Evolutionary conservation across 2,888 invertebrate species (phyloP).

Genomic region (Eutolmus rufibarbis): DNA sequence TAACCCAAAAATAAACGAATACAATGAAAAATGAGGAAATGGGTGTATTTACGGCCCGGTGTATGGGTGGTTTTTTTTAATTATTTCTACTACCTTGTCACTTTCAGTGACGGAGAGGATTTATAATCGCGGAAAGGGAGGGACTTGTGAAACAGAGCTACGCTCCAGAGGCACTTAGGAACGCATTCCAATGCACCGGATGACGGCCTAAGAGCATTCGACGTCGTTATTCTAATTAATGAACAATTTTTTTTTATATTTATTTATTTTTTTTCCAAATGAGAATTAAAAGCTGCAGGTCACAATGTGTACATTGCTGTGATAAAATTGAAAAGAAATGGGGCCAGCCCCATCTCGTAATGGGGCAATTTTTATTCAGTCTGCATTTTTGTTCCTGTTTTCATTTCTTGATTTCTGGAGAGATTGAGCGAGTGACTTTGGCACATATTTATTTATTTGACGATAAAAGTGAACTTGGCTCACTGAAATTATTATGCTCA

Average conservation of each 20-base stretch:
- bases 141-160: neutral
- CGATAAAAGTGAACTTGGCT: neutral
- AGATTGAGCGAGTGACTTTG: neutral
- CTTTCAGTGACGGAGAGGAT: neutral
- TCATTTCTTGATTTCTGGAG: neutral
- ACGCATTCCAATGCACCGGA: neutral
- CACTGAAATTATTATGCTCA: neutral
- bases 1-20: neutral
- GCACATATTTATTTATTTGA: neutral
- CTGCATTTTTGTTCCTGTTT: neutral
- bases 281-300: slow-evolving; percentile 15
- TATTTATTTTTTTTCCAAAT: neutral
- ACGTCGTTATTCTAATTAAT: slow-evolving; percentile 21
- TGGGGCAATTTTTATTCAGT: neutral
- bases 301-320: neutral
- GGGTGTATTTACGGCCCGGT: neutral
- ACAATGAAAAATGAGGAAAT: slow-evolving; percentile 3
- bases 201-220: neutral
- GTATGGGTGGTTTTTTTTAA: neutral
- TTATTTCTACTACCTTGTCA: neutral
- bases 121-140: neutral
- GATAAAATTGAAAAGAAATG: neutral
- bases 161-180: neutral
- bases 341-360: neutral
- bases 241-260: neutral